Evolutionary conservation across 2,113 vertebrate species (phyloP), one percentile per base, ranked within the genome.

Genomic region (Monopterus albus): DNA sequence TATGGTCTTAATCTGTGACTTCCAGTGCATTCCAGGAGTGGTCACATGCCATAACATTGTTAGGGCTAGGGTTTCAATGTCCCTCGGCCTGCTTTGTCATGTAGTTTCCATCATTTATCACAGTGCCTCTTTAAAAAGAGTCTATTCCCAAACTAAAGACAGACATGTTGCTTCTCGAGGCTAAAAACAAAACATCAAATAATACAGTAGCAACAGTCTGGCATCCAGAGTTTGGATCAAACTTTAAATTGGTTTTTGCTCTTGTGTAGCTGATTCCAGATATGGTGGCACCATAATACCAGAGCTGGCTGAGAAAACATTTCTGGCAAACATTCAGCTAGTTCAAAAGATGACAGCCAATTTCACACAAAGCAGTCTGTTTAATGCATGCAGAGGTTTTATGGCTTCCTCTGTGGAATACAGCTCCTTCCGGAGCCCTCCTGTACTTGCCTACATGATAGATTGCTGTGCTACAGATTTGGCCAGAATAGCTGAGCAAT

Each of bases 401-500:
- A 50, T 45, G 39, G 51, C 40, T 35, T 59, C 51, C 26, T 66
- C 55, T 53, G 46, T 57, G 42, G 55, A 39, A 43, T 52, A 15
- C 49, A 25, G 49, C 25, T 47, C 28, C 56, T 45, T 25, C 50
- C 43, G 42, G 6, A 56, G 45, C n/a, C 33, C 52, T 56, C 35
- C 65, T n/a, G 7, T 60, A 45, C 43, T 65, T 40, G 17, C 33
- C 47, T 36, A 18, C 3, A 45, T 78, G 76, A 80, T 29, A 39
- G 61, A 84, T 69, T 47, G 45, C 68, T 20, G 43, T 3, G 29
- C 50, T 39, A 15, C 70, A 56, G 53, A 63, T 75, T 75, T 33
- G 21, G 31, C 71, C 35, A 53, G 65, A 78, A 71, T 78, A 80
- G n/a, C 69, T 15, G 21, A 49, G 57, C 57, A 68, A 77, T 79